Base-by-base conservation (phyloP, 2,113 vertebrate species). In the Carassius gibelio region DNA sequence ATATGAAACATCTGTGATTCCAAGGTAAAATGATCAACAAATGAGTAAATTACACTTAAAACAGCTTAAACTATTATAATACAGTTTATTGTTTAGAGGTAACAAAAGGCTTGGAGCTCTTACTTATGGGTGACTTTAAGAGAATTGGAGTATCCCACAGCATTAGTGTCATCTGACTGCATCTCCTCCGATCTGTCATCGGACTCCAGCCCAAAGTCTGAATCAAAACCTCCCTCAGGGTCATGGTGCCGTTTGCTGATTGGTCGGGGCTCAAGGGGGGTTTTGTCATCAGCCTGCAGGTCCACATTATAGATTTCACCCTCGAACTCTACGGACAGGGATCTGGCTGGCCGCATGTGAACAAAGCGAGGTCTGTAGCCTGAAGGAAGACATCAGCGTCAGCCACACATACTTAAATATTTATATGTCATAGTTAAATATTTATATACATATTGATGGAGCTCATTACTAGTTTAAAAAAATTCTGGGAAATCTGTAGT, bases 121-220 rank as follows among this genome's bases (percentile, higher is more conserved):
- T 96, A 99, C 97, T 99, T 99, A 93, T 99, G 97, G 0, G 98
- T 99, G 85, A 99, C 98, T 86, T 95, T 95, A 81, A 99, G 92
- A 7, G 98, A 97, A 91, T 93, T 91, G 1, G 95, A 95, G 68
- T 96, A 96, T 57, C 94, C 96, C 14, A 96, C 88, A 0, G 94
- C 92, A 0, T 95, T 96, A 5, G 91, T 93, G 50, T 96, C 94
- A 10, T 97, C 96, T 0, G 96, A 94, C 0, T 96, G 84, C 96
- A 96, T 96, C 5, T 92, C 83, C 30, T 95, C 93, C 0, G 93
- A 95, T 3, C 90, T 89, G 1, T 90, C 83, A 0, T 92, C 91
- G 6, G 92, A 91, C 15, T 90, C 93, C n/a, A 90, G 52, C 1
- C 85, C 90, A 7, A 89, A 90, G 48, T 91, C 93, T 0, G 90